phyloP scores from a whole-genome alignment of 2,113 vertebrate genomes.

The Typhlomys cinereus region DNA sequence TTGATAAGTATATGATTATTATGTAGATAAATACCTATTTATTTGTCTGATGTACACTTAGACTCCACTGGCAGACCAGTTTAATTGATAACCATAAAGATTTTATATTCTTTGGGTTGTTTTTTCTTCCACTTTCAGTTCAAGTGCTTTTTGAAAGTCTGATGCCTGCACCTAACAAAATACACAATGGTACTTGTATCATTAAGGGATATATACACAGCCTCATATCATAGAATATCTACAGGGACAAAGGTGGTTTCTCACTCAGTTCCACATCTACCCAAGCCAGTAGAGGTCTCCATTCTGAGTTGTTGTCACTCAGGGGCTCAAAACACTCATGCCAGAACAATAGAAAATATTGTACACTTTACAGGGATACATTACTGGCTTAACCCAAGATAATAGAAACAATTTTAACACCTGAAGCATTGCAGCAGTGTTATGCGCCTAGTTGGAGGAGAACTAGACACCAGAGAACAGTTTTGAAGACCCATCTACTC shows the following conservation, averaged over 20 bases:
- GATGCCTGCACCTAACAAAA: background rate
- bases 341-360: background rate
- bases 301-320: background rate
- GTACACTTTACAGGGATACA: background rate
- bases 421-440: accelerated
- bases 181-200: background rate
- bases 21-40: background rate
- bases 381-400: background rate
- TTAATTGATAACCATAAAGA: background rate
- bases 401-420: background rate
- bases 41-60: background rate
- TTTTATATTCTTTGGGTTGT: background rate
- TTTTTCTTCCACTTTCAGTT: background rate
- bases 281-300: background rate
- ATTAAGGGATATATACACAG: background rate
- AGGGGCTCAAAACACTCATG: background rate
- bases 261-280: background rate
- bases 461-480: background rate
- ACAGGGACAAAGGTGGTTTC: background rate
- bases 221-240: background rate
- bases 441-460: background rate
- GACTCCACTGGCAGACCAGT: background rate
- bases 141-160: background rate
- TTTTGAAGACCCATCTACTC: background rate
- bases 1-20: background rate